These are phyloP conservation scores for Coreoperca whiteheadi DNA, from an alignment of 2,113 vertebrate genomes.

Conservation along the genomic window DNA sequence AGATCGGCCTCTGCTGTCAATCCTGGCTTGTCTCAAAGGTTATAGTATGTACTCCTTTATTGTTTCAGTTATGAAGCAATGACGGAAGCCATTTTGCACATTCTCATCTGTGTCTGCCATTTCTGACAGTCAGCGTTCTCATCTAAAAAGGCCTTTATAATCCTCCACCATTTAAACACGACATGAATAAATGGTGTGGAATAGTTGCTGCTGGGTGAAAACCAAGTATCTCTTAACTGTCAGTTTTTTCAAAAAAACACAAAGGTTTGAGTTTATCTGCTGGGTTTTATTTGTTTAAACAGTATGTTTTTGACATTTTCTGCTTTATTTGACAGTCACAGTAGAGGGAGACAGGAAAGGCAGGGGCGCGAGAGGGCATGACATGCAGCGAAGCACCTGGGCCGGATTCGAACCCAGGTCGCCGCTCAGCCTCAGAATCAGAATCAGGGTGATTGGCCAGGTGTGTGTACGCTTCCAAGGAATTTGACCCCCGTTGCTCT, in stretches of 20 bases:
- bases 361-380: too few species aligned
- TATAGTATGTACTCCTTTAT: slow-evolving; percentile 17
- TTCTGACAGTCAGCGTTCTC: slow-evolving; percentile 55
- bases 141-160: slow-evolving; percentile 52
- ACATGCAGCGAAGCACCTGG: too few species aligned
- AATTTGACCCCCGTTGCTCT: too few species aligned
- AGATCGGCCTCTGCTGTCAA: slow-evolving; percentile 67
- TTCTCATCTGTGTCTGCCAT: slow-evolving; percentile 50
- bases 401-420: too few species aligned
- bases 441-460: too few species aligned
- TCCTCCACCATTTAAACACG: slow-evolving; percentile 43
- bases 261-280: not conserved
- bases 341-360: too few species aligned
- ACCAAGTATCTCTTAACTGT: not conserved
- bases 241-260: not conserved
- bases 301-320: too few species aligned
- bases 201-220: slow-evolving; percentile 22
- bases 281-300: too few species aligned
- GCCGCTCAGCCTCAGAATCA: too few species aligned
- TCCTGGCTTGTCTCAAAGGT: slow-evolving; percentile 43
- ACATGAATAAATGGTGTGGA: slow-evolving; percentile 37
- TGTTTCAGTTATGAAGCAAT: slow-evolving; percentile 45
- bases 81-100: slow-evolving; percentile 43
- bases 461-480: too few species aligned
- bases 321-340: too few species aligned